Evolutionary conservation across 92 coral and sea anemone genomes (phyloP).

Genomic region (Parazoanthus swiftii): DNA sequence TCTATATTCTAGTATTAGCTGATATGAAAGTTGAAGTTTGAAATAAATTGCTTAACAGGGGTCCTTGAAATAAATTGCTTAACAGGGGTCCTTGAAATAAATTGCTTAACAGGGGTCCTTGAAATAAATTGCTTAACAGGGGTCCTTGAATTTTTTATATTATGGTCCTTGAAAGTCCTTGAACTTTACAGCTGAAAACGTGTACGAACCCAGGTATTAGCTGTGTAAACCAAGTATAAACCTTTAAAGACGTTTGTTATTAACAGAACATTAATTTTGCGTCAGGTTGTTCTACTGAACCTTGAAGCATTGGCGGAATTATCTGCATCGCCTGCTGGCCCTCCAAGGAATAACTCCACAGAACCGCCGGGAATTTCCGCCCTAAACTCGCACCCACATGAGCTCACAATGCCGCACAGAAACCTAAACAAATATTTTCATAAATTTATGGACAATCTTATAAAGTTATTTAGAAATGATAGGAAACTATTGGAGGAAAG

Average conservation of each 20-base stretch:
- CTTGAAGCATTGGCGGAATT: conserved; percentile 92
- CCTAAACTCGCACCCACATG: conserved; percentile 44
- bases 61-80: too few relatives aligned
- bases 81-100: too few relatives aligned
- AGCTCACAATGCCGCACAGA: conserved; percentile 58
- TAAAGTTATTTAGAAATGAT: conserved; percentile 83
- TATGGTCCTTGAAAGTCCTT: too few relatives aligned
- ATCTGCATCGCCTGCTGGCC: conserved; percentile 93
- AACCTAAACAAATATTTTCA: conserved; percentile 94
- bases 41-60: too few relatives aligned
- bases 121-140: too few relatives aligned
- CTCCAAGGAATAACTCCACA: conserved; percentile 74
- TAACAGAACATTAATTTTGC: not conserved
- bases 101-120: too few relatives aligned
- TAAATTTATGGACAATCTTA: conserved; percentile 88
- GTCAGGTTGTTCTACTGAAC: conserved; percentile 86
- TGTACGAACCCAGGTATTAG: too few relatives aligned
- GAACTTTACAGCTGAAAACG: too few relatives aligned
- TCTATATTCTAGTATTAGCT: too few relatives aligned
- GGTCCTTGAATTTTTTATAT: too few relatives aligned
- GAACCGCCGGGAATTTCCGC: conserved; percentile 54
- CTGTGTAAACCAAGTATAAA: not conserved
- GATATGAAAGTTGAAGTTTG: too few relatives aligned
- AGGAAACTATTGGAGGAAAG: conserved; percentile 92
- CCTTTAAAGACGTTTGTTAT: not conserved